Percentiles rank a stretch among this genome's conserved stretches.
Conservation (phyloP, 2,888 invertebrate genomes). For the Perizoma affinitatum region DNA sequence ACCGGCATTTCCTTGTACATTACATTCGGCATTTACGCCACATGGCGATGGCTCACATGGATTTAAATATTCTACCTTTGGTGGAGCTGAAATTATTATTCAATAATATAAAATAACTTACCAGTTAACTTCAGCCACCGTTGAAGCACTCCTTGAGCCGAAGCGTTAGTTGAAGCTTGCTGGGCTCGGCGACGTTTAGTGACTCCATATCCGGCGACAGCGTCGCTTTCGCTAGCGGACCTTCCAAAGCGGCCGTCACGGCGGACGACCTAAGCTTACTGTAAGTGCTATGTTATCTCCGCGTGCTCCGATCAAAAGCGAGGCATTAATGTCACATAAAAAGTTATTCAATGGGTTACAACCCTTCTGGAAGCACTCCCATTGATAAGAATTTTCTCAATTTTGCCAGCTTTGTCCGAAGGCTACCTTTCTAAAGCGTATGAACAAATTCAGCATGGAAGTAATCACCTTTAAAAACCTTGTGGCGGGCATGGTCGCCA, state of each 20-base stretch:
- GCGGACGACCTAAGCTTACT: conserved; percentile 81
- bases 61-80: conserved; percentile 73
- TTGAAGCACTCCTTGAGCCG: conserved; percentile 80
- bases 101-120: conserved; percentile 69
- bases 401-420: conserved; percentile 59
- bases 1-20: conserved; percentile 88
- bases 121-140: conserved; percentile 69
- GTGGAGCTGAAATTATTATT: conserved; percentile 75
- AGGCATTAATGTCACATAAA: conserved; percentile 80
- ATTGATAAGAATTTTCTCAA: conserved; percentile 56
- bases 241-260: conserved; percentile 76
- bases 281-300: conserved; percentile 84
- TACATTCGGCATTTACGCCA: conserved; percentile 89
- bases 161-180: conserved; percentile 84
- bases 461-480: conserved; percentile 59
- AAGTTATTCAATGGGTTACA: conserved; percentile 72
- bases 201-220: conserved; percentile 72
- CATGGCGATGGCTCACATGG: conserved; percentile 87
- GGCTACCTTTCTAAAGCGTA: conserved; percentile 72
- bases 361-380: conserved; percentile 76
- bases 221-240: conserved; percentile 74
- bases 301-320: conserved; percentile 82
- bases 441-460: conserved; percentile 59
- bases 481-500: conserved; percentile 77
- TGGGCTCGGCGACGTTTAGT: conserved; percentile 78